Evolutionary conservation across 1,140 invertebrate species (phyloP).

Genomic region (Meloidogyne exigua): DNA sequence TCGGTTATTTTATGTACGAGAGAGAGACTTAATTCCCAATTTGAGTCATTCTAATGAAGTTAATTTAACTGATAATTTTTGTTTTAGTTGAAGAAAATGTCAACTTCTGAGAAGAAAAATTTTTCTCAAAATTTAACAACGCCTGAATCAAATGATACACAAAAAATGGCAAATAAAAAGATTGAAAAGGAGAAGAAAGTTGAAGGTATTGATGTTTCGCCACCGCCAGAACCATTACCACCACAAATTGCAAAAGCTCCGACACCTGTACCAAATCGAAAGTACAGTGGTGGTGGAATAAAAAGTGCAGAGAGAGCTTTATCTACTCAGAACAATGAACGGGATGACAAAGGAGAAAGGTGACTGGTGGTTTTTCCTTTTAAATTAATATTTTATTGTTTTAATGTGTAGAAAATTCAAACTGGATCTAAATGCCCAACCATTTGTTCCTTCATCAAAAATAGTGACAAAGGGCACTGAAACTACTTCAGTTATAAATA

Average conservation of each 20-base stretch:
- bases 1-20: no score
- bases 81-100: background rate
- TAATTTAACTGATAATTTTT: background rate
- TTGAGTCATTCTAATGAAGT: no score
- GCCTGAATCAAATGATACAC: background rate
- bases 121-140: background rate
- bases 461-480: background rate
- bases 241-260: slow-evolving; percentile 4
- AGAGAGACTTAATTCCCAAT: no score
- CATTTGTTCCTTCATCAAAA: slow-evolving; percentile 17
- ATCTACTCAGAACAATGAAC: background rate
- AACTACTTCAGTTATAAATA: background rate
- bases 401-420: slow-evolving; percentile 8
- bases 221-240: slow-evolving; percentile 1
- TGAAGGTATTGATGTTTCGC: background rate
- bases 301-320: background rate
- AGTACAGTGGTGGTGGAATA: slow-evolving; percentile 1
- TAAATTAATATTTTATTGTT: background rate
- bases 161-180: background rate
- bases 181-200: background rate
- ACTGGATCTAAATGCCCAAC: slow-evolving; percentile 5
- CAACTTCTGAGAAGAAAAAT: background rate
- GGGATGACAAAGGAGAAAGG: background rate
- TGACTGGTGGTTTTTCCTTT: background rate
- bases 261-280: background rate